Evolutionary conservation across 2,888 invertebrate genomes (phyloP).

Genomic region (Drosophila infuscata): DNA sequence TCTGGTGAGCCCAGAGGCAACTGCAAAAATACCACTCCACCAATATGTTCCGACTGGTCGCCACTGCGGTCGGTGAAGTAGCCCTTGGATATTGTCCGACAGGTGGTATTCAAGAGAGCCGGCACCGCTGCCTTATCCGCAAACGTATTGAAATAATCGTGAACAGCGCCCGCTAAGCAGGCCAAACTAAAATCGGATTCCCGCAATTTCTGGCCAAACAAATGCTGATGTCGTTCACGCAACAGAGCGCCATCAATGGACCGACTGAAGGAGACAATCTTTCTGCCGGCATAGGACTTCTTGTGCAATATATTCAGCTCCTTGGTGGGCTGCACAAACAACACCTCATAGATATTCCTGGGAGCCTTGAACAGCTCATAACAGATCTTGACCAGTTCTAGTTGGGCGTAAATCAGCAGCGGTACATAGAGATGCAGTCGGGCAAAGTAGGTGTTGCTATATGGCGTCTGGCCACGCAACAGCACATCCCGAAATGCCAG

Average conservation of each 20-base stretch:
- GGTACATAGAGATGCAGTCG: conserved; percentile 81
- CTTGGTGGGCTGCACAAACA: conserved; percentile 79
- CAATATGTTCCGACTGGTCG: conserved; percentile 80
- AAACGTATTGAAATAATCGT: conserved; percentile 80
- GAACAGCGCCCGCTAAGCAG: conserved; percentile 82
- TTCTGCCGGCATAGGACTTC: conserved; percentile 84
- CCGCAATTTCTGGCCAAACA: conserved; percentile 69
- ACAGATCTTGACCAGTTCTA: conserved; percentile 81
- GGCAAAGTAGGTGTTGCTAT: conserved; percentile 77
- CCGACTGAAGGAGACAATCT: conserved; percentile 83
- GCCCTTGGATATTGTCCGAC: conserved; percentile 82
- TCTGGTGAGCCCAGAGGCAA: conserved; percentile 79
- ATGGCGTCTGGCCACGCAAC: conserved; percentile 77
- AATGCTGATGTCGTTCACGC: conserved; percentile 71
- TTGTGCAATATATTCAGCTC: conserved; percentile 83
- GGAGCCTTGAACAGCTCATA: conserved; percentile 83
- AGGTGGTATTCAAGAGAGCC: conserved; percentile 80
- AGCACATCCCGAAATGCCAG: conserved; percentile 79
- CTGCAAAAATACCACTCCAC: conserved; percentile 84
- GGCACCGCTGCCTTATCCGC: conserved; percentile 70
- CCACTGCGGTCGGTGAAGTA: conserved; percentile 82
- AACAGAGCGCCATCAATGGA: conserved; percentile 82
- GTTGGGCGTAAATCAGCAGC: conserved; percentile 79
- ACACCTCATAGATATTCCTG: conserved; percentile 83
- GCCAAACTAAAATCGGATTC: conserved; percentile 83